Conservation (phyloP, 2,888 invertebrate species). For the Hypena proboscidalis region DNA sequence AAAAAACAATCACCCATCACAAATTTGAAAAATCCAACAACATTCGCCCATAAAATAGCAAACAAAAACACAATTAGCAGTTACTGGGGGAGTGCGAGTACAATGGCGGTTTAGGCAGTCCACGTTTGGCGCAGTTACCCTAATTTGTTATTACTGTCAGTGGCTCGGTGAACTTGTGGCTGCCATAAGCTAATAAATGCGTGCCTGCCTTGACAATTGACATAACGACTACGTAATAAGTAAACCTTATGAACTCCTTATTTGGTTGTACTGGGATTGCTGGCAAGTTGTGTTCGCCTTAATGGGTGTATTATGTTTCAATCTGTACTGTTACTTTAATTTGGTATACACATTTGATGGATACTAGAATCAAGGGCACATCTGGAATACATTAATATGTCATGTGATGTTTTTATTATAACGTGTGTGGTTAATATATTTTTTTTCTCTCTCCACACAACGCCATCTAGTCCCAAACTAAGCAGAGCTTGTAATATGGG, state of each 20-base stretch:
- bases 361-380: too few relatives aligned
- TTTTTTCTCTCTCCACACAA: too few relatives aligned
- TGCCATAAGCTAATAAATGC: conserved; percentile 71
- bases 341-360: not conserved
- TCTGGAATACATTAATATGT: too few relatives aligned
- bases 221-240: conserved; percentile 34
- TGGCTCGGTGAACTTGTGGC: conserved; percentile 63
- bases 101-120: conserved; percentile 60
- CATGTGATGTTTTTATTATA: too few relatives aligned
- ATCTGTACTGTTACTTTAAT: conserved; percentile 6
- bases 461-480: too few relatives aligned
- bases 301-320: conserved; percentile 12
- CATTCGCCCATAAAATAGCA: conserved; percentile 68
- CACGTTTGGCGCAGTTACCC: conserved; percentile 68
- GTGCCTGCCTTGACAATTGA: conserved; percentile 51
- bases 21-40: conserved; percentile 44
- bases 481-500: too few relatives aligned
- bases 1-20: not conserved
- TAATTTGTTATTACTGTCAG: conserved; percentile 77
- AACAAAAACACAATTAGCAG: conserved; percentile 79
- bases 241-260: conserved; percentile 32
- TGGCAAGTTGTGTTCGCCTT: conserved; percentile 10
- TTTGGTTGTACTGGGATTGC: conserved; percentile 20
- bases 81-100: conserved; percentile 58
- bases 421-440: too few relatives aligned